Base-by-base conservation (phyloP, 2,888 invertebrate genomes). In the Tyria jacobaeae region DNA sequence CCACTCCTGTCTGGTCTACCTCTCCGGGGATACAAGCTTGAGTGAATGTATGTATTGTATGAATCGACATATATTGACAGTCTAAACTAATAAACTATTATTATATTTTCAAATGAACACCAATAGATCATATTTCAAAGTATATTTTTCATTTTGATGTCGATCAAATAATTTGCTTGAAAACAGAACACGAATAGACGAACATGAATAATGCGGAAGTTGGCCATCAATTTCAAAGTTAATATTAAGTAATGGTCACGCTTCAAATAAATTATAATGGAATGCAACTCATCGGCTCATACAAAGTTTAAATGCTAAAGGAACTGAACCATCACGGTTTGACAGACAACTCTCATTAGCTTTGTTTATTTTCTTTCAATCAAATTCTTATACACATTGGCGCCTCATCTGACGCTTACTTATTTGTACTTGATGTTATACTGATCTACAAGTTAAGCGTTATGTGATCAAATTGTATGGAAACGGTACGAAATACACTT, bases 171-270 rank as follows among this genome's bases (percentile, higher is more conserved):
- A 78, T 73, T 79, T 78, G 73, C 78, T 71, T 73, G 68, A 65
- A 76, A 81, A 80, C 75, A 81, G 76, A 80, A 81, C 76, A 80
- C 71, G 81, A 82, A 73, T 79, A 79, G 70, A 56, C 37, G 62
- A 57, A 63, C 53, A 62, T 52, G 64, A 85, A 79, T 80, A 82
- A 90, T 86, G 88, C 90, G 92, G 92, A 92, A 91, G 89, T 87
- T 81, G 88, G 84, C 88, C 89, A 87, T 91, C 90, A 90, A 89
- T 89, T 91, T 90, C 86, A 77, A 87, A 90, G 89, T 88, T 88
- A 83, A 89, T 90, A 81, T 74, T 77, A 80, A 66, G 75, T 89
- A 90, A 89, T 88, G 88, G 89, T 88, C 86, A 83, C 84, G 83
- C 78, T 80, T 87, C 80, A 83, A 87, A 88, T 87, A 89, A 86